Base-by-base conservation (phyloP, 2,888 invertebrate genomes). In the Diplazon laetatorius region DNA sequence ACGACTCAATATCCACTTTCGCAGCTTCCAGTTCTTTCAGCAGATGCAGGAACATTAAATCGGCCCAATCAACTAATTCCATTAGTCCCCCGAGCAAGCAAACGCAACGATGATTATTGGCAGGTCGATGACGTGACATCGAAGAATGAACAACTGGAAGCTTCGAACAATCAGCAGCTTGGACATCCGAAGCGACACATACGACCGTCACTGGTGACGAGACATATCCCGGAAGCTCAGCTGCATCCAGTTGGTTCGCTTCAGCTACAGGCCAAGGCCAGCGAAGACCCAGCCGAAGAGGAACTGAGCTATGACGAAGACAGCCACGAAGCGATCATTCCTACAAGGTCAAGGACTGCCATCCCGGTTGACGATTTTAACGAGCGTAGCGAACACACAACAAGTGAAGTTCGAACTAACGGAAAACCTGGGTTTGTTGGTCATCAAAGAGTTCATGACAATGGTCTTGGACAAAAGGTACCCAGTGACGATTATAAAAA, bases 61-160 rank as follows among this genome's bases (percentile, higher is more conserved):
- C 48, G 12, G 4, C 9, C 48, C 6, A 39, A 14, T 10, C n/a
- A 20, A 30, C 8, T n/a, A 18, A 14, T 37, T 14, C 18, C 50
- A 25, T 35, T n/a, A 30, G 14, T 44, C 20, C n/a, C 59, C 20
- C 62, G 57, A 72, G 30, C 48, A 4, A 37, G 62, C 59, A 46
- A 60, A 60, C 74, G 63, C 42, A 37, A 16, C 65, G 57, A 74
- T 10, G 48, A 78, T 66, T 46, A 75, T 35, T 37, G n/a, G 8
- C 10, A 18, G 16, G 42, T 60, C 22, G 25, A 16, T 62, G 44
- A 68, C 42, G 12, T 20, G 10, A 52, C 50, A 16, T 16, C 68
- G 10, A 9, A 42, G 14, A 44, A 60, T 1, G 25, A 16, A 10
- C 16, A 48, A 18, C 44, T 10, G 0, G 25, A n/a, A 3, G 46